Conservation (phyloP, 2,797 vertebrate species). For the Gambelia wislizenii region DNA sequence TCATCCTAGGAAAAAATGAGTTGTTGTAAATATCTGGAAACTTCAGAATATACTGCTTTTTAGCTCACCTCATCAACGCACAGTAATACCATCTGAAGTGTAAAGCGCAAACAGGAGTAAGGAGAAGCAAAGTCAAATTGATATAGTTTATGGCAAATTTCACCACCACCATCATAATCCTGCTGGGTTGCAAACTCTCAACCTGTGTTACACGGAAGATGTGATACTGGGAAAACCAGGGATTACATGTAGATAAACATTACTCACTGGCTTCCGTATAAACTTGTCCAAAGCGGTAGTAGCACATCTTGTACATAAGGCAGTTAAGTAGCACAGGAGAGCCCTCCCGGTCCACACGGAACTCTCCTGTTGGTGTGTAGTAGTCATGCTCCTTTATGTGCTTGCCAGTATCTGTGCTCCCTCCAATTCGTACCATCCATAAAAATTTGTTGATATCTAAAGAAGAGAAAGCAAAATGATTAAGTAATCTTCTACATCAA, state of each 20-base stretch:
- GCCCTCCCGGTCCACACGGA: constrained; percentile 95
- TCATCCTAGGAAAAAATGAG: background rate
- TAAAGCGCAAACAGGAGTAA: background rate
- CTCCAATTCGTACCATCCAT: constrained; percentile 99
- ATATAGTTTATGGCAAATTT: background rate
- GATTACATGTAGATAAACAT: background rate
- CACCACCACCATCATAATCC: background rate
- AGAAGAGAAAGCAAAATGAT: background rate
- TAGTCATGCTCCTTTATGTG: constrained; percentile 99
- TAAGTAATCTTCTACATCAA: background rate
- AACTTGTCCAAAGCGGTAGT: constrained; percentile 99
- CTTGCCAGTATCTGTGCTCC: constrained; percentile 95
- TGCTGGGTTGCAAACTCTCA: background rate
- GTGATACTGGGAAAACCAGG: background rate
- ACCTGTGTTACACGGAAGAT: background rate
- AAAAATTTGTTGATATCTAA: constrained; percentile 99
- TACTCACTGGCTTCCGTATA: constrained; percentile 99
- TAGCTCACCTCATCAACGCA: background rate
- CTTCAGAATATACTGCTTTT: too few species aligned
- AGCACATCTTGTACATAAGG: constrained; percentile 99
- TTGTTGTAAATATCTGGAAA: background rate
- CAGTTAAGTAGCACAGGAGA: constrained; percentile 98
- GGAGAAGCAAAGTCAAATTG: background rate
- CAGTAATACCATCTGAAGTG: background rate
- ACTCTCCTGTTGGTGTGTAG: constrained; percentile 96